A percentile compares a stretch with the other conserved stretches of the same genome.
Conservation (phyloP, 2,113 vertebrate genomes). For the Cryptomyrus ogoouensis region DNA sequence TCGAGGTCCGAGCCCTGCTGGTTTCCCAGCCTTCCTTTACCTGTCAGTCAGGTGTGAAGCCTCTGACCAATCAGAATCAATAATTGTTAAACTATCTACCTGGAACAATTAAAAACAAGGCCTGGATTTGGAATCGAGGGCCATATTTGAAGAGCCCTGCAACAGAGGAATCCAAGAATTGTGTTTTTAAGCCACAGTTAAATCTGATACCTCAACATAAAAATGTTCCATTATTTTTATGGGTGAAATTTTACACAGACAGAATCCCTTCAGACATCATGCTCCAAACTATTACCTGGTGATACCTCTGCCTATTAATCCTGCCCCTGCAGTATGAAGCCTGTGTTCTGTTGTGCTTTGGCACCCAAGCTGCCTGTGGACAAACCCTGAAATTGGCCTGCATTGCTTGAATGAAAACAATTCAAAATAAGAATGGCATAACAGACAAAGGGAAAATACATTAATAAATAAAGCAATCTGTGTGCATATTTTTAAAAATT, state of each 20-base stretch:
- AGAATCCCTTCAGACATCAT: background rate
- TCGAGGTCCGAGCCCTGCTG: background rate
- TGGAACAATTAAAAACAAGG: background rate
- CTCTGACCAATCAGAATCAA: background rate
- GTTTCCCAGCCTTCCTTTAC: background rate
- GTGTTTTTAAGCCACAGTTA: background rate
- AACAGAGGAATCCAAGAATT: background rate
- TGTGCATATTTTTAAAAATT: conserved; percentile 8
- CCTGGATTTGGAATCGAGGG: background rate
- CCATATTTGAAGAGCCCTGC: background rate
- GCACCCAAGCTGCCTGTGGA: conserved; percentile 20
- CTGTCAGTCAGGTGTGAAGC: background rate
- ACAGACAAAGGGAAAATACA: conserved; percentile 20
- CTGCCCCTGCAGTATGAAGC: background rate
- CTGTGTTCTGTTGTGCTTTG: background rate
- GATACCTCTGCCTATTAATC: background rate
- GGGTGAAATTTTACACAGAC: background rate
- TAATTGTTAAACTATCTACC: background rate
- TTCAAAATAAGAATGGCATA: conserved; percentile 11
- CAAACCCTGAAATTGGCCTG: conserved; percentile 36
- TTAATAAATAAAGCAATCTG: conserved; percentile 10
- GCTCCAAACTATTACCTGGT: background rate
- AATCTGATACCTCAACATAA: background rate
- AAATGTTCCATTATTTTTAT: background rate
- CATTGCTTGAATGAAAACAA: conserved; percentile 29